Evolutionary conservation across 2,888 invertebrate species (phyloP), one percentile per base, ranked within the genome.

Genomic region (Athalia circularis): DNA sequence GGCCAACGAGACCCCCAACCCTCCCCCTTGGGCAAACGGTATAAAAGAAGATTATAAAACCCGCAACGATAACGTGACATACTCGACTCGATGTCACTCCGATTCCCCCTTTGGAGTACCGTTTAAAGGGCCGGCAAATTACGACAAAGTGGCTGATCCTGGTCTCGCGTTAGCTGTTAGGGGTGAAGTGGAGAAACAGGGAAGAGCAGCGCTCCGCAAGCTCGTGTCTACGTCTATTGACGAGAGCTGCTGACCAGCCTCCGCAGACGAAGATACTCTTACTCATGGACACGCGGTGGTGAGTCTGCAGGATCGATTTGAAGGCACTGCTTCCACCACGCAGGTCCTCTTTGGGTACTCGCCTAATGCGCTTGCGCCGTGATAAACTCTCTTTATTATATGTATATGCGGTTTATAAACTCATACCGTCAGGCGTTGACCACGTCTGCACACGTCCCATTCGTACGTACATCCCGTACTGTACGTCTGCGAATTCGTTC

Each of bases 261-360:
- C 70, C 65, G 64, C 77, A 82, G 80, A 80, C 79, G 79, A 80
- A 79, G 77, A 70, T 78, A 80, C 80, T 77, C 78, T 75, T 81
- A 80, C 82, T 83, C 83, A 83, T 83, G 81, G 82, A 81, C 83
- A 83, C 82, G 62, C 50, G 81, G 29, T 29, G 80, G 81, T 82
- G 82, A 82, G 81, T 80, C 81, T 80, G 83, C 80, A 84, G 83
- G 83, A 84, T 84, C 85, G 84, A 85, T 83, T 82, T 82, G 79
- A 65, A 82, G 82, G 80, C 80, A 81, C 80, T 77, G 79, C 77
- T 29, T 72, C 76, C 79, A 72, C 62, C 75, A 75, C 75, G 75
- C 75, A 75, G 75, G 75, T 75, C 79, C 80, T 62, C 45, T 78
- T 62, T 74, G 78, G 57, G 65, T 9, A 29, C 29, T 29, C 29